Evolutionary conservation across 2,888 invertebrate species (phyloP).

Genomic region (Mactromeris polynyma): DNA sequence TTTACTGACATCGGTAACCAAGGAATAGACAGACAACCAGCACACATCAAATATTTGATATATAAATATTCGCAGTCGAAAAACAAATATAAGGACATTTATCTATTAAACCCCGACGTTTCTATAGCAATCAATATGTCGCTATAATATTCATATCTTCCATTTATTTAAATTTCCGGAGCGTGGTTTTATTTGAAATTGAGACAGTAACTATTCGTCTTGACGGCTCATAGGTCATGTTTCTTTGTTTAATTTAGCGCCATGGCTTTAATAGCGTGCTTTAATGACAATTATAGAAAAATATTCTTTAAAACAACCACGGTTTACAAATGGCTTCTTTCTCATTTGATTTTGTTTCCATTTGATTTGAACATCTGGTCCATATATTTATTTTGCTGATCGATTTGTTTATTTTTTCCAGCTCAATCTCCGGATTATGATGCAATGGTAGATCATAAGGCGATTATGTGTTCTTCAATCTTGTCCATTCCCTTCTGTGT

Average conservation of each 20-base stretch:
- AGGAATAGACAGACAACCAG: neutral
- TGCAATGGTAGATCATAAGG: neutral
- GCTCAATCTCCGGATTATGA: neutral
- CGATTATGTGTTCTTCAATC: neutral
- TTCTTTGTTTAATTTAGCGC: neutral
- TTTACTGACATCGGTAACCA: neutral
- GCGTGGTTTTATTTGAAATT: neutral
- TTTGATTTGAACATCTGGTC: constrained; percentile 1
- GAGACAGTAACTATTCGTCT: neutral
- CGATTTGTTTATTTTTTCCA: neutral
- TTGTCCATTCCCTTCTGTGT: neutral
- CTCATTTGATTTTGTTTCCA: neutral
- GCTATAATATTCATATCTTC: neutral
- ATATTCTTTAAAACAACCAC: neutral
- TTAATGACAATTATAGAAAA: neutral
- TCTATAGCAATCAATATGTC: neutral
- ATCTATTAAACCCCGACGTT: neutral
- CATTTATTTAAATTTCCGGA: neutral
- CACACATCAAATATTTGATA: neutral
- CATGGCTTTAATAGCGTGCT: neutral
- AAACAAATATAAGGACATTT: neutral
- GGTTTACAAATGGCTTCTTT: neutral
- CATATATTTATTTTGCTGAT: neutral
- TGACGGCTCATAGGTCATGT: neutral
- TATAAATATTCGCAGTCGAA: neutral